Percentiles rank a stretch among this genome's conserved stretches.
Evolutionary conservation across 2,888 invertebrate genomes (phyloP).

Genomic region (Branchipolynoe longqiensis): DNA sequence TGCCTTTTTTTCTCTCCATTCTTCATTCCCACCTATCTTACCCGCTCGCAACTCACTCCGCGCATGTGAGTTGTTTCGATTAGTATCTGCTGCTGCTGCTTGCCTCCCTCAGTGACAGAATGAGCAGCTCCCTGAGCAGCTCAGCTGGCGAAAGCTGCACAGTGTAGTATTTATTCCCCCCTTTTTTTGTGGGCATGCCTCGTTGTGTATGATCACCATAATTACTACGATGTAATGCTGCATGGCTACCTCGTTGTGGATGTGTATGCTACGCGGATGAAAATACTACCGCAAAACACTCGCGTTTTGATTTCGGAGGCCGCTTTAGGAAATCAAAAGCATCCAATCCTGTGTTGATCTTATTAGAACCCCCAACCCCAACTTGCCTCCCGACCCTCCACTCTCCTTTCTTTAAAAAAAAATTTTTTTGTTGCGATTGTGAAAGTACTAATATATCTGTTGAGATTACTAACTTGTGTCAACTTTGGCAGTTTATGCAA

Average conservation of each 20-base stretch:
- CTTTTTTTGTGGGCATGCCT: background rate
- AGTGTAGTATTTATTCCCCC: background rate
- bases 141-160: too few relatives aligned
- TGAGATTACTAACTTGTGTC: slow-evolving; percentile 10
- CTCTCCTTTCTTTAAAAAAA: too few relatives aligned
- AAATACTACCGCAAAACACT: background rate
- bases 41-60: background rate
- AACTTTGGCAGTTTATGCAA: slow-evolving; percentile 1
- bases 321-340: slow-evolving; percentile 16
- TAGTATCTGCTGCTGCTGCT: too few relatives aligned
- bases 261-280: too few relatives aligned
- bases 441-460: slow-evolving; percentile 28
- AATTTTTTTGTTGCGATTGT: too few relatives aligned
- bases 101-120: too few relatives aligned
- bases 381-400: too few relatives aligned
- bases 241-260: slow-evolving; percentile 36
- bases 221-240: too few relatives aligned
- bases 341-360: background rate
- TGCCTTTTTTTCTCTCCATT: background rate
- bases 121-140: too few relatives aligned
- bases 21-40: background rate
- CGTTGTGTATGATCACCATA: too few relatives aligned
- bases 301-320: slow-evolving; percentile 38
- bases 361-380: too few relatives aligned
- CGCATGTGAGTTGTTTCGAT: background rate